Conservation (phyloP, 2,888 invertebrate genomes). For the Drosophila parthenogenetica region DNA sequence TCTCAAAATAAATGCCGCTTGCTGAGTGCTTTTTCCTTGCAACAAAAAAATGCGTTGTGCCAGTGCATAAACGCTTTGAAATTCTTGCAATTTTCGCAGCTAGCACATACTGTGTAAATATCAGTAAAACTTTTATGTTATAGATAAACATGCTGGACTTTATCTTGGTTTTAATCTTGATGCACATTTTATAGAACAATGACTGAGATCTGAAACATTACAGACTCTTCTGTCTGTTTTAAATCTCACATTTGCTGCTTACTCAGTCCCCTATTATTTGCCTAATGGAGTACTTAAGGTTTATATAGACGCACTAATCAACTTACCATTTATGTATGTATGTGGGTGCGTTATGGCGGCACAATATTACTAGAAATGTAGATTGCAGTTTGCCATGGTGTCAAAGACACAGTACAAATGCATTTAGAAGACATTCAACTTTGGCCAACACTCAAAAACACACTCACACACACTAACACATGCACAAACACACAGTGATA, state of each 20-base stretch:
- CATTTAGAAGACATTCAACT: slow-evolving; percentile 60
- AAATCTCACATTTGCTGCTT: not conserved
- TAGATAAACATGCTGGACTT: not conserved
- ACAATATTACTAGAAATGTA: slow-evolving; percentile 43
- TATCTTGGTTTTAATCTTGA: not conserved
- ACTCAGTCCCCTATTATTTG: not conserved
- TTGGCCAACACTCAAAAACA: slow-evolving; percentile 25
- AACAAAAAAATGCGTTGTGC: slow-evolving; percentile 13
- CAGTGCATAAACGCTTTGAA: slow-evolving; percentile 25
- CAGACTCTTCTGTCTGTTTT: not conserved
- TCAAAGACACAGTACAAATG: slow-evolving; percentile 44
- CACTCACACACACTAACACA: slow-evolving; percentile 1
- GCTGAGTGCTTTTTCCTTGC: not conserved
- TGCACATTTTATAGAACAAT: not conserved
- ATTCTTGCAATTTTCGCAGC: slow-evolving; percentile 3
- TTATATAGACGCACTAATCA: slow-evolving; percentile 9
- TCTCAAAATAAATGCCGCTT: slow-evolving; percentile 24
- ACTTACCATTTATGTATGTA: slow-evolving; percentile 1
- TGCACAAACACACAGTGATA: not conserved
- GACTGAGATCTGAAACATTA: no score
- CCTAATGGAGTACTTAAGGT: slow-evolving; percentile 8
- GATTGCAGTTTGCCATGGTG: slow-evolving; percentile 33
- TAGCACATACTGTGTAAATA: not conserved
- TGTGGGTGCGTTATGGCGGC: slow-evolving; percentile 4
- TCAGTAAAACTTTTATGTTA: not conserved